Percentiles rank a stretch among this genome's conserved stretches.
phyloP scores from a whole-genome alignment of 2,797 vertebrate species.

The Lutra lutra region DNA sequence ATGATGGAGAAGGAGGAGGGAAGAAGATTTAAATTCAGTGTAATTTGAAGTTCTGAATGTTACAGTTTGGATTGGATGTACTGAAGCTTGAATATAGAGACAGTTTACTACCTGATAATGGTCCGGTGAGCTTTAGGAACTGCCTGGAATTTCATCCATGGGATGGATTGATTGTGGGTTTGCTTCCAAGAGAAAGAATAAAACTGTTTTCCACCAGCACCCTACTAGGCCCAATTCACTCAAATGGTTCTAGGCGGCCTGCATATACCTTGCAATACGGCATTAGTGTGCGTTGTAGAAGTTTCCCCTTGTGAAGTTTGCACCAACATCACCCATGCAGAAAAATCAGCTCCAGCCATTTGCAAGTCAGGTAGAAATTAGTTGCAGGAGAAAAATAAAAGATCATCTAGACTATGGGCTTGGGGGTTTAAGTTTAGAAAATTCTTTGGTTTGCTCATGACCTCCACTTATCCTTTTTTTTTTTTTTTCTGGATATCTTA shows the following conservation, averaged over 20 bases:
- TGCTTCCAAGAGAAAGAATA: neutral
- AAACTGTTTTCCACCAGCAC: neutral
- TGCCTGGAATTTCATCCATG: neutral
- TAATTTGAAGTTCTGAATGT: neutral
- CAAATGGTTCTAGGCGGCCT: accelerated
- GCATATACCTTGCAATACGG: neutral
- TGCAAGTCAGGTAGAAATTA: neutral
- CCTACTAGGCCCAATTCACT: neutral
- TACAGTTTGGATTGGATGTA: neutral
- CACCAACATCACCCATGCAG: too few species aligned
- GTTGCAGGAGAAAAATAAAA: neutral
- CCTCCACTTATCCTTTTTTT: neutral
- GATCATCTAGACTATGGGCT: neutral
- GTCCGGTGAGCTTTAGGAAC: neutral
- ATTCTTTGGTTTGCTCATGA: neutral
- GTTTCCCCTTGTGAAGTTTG: neutral
- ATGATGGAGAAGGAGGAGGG: neutral
- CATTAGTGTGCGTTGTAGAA: neutral
- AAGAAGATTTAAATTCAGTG: neutral
- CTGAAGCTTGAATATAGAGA: neutral
- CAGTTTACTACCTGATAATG: neutral
- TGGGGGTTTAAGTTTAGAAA: neutral
- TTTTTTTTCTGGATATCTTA: neutral
- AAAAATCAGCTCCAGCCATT: neutral
- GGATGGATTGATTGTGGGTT: neutral